Percentiles rank a stretch among this genome's conserved stretches.
Evolutionary conservation across 2,888 invertebrate genomes (phyloP).

Genomic region (Acanthoscelides obtectus): DNA sequence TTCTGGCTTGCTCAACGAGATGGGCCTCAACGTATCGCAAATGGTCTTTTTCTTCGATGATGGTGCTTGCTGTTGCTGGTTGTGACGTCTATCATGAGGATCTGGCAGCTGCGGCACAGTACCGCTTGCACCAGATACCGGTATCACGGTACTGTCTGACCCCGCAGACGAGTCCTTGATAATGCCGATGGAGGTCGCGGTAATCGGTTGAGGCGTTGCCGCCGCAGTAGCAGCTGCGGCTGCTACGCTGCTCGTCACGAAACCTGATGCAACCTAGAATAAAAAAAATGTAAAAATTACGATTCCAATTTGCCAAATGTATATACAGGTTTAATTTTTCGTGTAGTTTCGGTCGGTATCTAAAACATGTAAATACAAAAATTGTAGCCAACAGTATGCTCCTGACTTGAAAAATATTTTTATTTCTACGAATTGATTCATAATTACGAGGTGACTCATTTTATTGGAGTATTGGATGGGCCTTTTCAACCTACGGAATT

Average conservation of each 20-base stretch:
- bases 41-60: slow-evolving; percentile 25
- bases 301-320: too few relatives aligned
- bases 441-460: too few relatives aligned
- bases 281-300: neutral
- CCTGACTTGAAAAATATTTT: too few relatives aligned
- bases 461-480: too few relatives aligned
- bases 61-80: neutral
- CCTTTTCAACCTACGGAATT: too few relatives aligned
- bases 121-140: neutral
- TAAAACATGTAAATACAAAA: too few relatives aligned
- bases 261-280: slow-evolving; percentile 61
- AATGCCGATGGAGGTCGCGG: neutral
- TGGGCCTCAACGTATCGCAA: slow-evolving; percentile 52
- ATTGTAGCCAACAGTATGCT: too few relatives aligned
- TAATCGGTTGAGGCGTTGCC: neutral
- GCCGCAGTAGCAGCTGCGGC: slow-evolving; percentile 9
- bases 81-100: slow-evolving; percentile 3
- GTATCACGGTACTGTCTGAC: neutral
- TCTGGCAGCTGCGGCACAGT: neutral
- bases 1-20: slow-evolving; percentile 65
- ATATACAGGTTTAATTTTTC: too few relatives aligned
- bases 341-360: too few relatives aligned
- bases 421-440: too few relatives aligned
- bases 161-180: neutral
- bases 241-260: slow-evolving; percentile 50